Evolutionary conservation across 2,888 invertebrate species (phyloP), one percentile per base, ranked within the genome.

Genomic region (Myopa testacea): DNA sequence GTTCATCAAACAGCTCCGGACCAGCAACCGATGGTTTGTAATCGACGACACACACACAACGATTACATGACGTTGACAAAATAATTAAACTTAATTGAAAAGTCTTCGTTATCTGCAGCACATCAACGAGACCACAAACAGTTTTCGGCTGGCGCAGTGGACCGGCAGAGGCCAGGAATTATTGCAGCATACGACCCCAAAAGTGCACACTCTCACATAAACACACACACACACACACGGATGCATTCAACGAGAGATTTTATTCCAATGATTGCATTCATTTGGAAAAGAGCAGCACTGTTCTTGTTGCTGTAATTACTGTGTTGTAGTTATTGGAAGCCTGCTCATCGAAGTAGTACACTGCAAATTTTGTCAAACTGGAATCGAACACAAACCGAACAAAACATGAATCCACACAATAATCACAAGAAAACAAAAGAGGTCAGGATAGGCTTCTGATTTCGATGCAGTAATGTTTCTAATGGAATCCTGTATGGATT

Each of bases 41-140:
- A 6, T 45, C 45, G 6, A 10, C 10, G 45, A 6, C 4, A 3
- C 45, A 45, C 37, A 19, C 63, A 55, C 34, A 55, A 26, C 52
- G 67, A 58, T 67, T 72, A 75, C 76, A 75, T 77, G 78, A 75
- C 74, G 76, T 77, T 80, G 80, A 80, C 80, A 80, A 70, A 78
- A 78, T 80, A 80, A 80, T 80, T 80, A 80, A 78, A 80, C 75
- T 76, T 80, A 80, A 80, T 80, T 80, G 80, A 78, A 80, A 75
- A 78, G 78, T 67, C 79, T 79, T 74, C 75, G 26, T 58, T 73
- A 62, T 68, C 75, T 67, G 65, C 75, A 67, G 38, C 26, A 75
- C 52, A 67, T 67, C 75, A 58, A 75, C 60, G 75, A 69, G 60
- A 69, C 75, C 75, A 60, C 75, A 75, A 68, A 45, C 75, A 69